These are phyloP conservation scores for Hypotaenidia okinawae DNA, from an alignment of 2,797 vertebrate genomes.

Conservation along the genomic window DNA sequence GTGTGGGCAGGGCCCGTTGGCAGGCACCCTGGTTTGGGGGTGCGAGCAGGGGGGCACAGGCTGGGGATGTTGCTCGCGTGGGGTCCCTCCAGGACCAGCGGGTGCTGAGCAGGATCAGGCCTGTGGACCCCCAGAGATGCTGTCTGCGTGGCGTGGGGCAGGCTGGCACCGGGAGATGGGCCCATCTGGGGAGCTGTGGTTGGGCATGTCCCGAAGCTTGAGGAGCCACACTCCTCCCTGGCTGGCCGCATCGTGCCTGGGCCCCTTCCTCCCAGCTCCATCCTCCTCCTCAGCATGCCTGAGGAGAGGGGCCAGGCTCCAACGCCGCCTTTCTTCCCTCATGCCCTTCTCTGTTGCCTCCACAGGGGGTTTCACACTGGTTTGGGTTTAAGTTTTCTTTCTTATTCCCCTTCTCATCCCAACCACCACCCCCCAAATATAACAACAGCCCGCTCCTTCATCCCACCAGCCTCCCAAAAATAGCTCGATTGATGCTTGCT, in stretches of 20 bases:
- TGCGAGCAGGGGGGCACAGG: neutral
- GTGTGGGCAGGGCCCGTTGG: neutral
- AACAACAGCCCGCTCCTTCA: neutral
- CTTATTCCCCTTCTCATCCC: neutral
- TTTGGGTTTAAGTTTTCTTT: neutral
- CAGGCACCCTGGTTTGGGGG: neutral
- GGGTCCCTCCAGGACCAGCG: neutral
- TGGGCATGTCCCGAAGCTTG: neutral
- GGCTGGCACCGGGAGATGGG: neutral
- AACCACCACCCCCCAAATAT: neutral
- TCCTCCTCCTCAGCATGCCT: neutral
- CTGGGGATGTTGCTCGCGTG: neutral
- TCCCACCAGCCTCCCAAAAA: neutral
- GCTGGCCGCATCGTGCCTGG: neutral
- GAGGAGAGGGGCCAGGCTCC: no score
- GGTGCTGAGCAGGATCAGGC: neutral
- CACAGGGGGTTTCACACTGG: accelerated
- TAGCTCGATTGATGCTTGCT: accelerated
- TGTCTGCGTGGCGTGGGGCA: neutral
- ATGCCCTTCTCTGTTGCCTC: neutral
- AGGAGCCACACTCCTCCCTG: accelerated
- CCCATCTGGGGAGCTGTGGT: neutral
- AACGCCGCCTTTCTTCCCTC: neutral
- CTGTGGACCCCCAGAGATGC: neutral
- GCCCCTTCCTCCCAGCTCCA: neutral